Evolutionary conservation across 2,888 invertebrate species (phyloP).

Genomic region (Andrena minutula): DNA sequence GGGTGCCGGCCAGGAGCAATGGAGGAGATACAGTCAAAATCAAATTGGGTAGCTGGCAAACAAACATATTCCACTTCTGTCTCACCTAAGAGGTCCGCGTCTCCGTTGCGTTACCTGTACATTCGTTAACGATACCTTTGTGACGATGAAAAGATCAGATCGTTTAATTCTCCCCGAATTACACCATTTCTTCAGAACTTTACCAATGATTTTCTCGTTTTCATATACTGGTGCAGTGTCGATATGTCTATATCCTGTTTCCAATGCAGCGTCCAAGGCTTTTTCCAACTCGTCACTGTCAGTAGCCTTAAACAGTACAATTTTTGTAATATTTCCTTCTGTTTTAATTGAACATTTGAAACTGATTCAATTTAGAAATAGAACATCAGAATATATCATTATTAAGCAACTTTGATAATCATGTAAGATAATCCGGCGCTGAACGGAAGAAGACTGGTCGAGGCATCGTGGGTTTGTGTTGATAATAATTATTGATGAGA

Average conservation of each 20-base stretch:
- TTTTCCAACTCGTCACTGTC: slow-evolving; percentile 89
- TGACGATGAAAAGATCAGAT: slow-evolving; percentile 93
- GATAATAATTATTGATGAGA: too few species aligned
- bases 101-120: too few species aligned
- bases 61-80: too few species aligned
- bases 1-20: too few species aligned
- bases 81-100: too few species aligned
- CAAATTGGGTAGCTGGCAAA: too few species aligned
- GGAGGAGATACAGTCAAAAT: too few species aligned
- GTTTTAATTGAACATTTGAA: not conserved
- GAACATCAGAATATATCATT: not conserved
- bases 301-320: slow-evolving; percentile 86
- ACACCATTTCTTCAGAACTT: slow-evolving; percentile 90
- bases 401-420: too few species aligned
- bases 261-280: slow-evolving; percentile 90
- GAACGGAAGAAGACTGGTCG: too few species aligned
- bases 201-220: slow-evolving; percentile 92
- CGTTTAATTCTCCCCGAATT: slow-evolving; percentile 89
- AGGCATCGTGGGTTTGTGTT: too few species aligned
- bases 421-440: too few species aligned
- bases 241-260: slow-evolving; percentile 93
- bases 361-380: not conserved
- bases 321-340: not conserved
- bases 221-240: slow-evolving; percentile 92
- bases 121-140: slow-evolving; percentile 87